Evolutionary conservation across 2,888 invertebrate genomes (phyloP), one percentile per base, ranked within the genome.

Genomic region (Cremastinae sp.): DNA sequence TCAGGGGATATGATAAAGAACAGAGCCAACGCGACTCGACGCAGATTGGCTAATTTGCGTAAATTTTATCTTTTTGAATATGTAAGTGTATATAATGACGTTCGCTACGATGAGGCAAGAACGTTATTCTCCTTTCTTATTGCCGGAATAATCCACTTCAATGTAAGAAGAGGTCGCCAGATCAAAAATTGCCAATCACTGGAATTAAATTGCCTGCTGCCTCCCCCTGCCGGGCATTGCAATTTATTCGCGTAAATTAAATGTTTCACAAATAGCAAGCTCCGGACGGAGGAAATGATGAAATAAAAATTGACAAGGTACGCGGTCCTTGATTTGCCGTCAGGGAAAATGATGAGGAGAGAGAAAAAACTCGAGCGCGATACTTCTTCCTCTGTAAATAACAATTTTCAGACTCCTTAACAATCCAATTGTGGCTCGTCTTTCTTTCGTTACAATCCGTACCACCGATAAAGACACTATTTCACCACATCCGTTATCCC

Each of bases 91-190:
- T 53, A 12, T 59, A 49, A 41, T 43, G 34, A 34, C 47, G 36
- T n/a, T 9, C 22, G 20, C 14, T 47, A 47, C 22, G n/a, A 66
- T 66, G 56, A 70, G 36, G 45, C 74, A 74, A 62, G 74, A 77
- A 70, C 70, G 61, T 77, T 70, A 65, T 49, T 77, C 65, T 41
- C 61, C 49, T 61, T 74, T 77, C 70, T 74, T 74, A 70, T 77
- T 66, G 38, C 47, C 58, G 43, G 61, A 59, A 77, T 77, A 70
- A 77, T 77, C 61, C 61, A n/a, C 65, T 58, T 49, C 73, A 74
- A 77, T 70, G 77, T 77, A 51, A 61, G 59, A 28, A 28, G 64
- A 58, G 16, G 22, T 14, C 70, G 38, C 56, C 22, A 53, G 34
- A 69, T 59, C 53, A 43, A 36, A 70, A 61, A 66, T 61, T 59